Percentiles rank a stretch among this genome's conserved stretches.
Evolutionary conservation across 1,140 invertebrate genomes (phyloP).

Genomic region (Drosophila parvula): DNA sequence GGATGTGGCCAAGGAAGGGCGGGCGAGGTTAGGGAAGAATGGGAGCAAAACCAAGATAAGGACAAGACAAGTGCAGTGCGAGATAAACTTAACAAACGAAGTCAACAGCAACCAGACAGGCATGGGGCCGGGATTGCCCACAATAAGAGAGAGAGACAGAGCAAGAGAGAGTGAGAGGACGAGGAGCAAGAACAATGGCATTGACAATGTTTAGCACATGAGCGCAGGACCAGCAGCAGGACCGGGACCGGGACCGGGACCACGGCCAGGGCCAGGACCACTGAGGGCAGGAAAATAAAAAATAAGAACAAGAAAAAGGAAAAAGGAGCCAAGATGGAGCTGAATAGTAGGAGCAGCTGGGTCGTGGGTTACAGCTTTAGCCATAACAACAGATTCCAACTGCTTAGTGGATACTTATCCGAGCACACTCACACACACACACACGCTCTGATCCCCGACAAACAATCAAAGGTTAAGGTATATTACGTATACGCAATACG

Average conservation of each 20-base stretch:
- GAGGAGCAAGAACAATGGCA: constrained; percentile 45
- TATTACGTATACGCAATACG: constrained; percentile 64
- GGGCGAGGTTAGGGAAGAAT: not conserved
- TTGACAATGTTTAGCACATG: constrained; percentile 53
- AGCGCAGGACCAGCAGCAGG: constrained; percentile 7
- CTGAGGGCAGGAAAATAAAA: not conserved
- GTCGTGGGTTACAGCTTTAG: constrained; percentile 62
- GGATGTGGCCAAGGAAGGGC: constrained; percentile 16
- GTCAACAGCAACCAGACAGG: constrained; percentile 62
- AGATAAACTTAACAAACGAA: constrained; percentile 76
- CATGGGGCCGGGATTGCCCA: constrained; percentile 15
- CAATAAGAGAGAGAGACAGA: not conserved
- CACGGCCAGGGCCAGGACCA: constrained; percentile 1
- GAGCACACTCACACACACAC: not conserved
- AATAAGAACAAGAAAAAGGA: constrained; percentile 7
- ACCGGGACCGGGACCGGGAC: constrained; percentile 4
- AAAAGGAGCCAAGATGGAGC: constrained; percentile 13
- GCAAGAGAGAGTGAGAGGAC: not conserved
- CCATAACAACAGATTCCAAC: constrained; percentile 75
- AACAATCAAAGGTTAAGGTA: constrained; percentile 52
- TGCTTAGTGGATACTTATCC: constrained; percentile 80
- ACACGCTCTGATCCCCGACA: constrained; percentile 20
- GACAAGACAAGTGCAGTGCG: constrained; percentile 70
- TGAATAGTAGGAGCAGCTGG: constrained; percentile 25
- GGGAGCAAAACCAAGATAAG: constrained; percentile 44